phyloP scores from a whole-genome alignment of 2,113 vertebrate genomes.

The Heterocephalus glaber region DNA sequence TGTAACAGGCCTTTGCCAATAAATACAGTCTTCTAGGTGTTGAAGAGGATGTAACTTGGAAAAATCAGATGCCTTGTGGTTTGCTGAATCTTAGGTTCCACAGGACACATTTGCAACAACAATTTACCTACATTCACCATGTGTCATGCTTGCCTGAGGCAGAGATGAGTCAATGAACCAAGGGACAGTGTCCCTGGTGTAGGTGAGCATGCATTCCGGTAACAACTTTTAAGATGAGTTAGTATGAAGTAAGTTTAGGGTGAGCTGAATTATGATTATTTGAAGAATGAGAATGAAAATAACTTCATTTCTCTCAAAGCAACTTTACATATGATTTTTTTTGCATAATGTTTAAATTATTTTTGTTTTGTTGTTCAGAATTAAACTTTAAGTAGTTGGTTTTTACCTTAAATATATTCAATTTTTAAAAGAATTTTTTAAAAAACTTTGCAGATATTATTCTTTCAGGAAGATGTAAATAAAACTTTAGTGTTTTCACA shows the following conservation, averaged over 20 bases:
- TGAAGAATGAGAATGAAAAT: background rate
- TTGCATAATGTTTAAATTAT: background rate
- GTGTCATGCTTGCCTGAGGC: background rate
- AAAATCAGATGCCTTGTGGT: background rate
- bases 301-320: background rate
- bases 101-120: background rate
- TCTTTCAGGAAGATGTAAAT: background rate
- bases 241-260: background rate
- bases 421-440: background rate
- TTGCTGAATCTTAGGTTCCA: background rate
- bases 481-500: background rate
- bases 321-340: background rate
- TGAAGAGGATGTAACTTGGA: background rate
- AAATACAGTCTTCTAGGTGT: background rate
- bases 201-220: background rate
- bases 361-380: slow-evolving; percentile 12
- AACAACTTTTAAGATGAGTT: background rate
- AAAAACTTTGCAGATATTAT: background rate
- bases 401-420: background rate
- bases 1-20: background rate
- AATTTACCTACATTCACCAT: background rate
- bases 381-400: background rate
- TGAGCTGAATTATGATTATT: background rate
- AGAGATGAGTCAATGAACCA: background rate
- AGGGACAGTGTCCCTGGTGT: background rate